Base-by-base conservation (phyloP, 2,797 vertebrate genomes). In the Eupleurogrammus muticus region DNA sequence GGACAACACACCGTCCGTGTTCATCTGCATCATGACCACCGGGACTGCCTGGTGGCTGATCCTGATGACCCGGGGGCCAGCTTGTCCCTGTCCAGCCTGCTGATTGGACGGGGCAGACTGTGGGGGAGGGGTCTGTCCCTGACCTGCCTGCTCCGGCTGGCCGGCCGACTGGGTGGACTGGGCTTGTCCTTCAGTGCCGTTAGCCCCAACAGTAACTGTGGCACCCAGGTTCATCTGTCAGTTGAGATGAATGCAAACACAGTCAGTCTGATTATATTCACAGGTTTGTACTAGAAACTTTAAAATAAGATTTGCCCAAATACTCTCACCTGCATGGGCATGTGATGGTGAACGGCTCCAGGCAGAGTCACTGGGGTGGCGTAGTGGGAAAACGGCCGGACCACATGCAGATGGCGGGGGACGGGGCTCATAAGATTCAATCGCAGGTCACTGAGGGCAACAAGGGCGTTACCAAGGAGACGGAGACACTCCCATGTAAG, bases 1-100 rank as follows among this genome's bases (percentile, higher is more conserved):
- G 88, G 73, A 89, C 65, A 91, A 87, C 93, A 89, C 87, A 96
- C 96, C 96, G 67, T 96, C 96, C 70, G 96, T 87, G 90, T 97
- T 97, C 96, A 97, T 98, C 89, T 97, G 96, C 96, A 98, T 98
- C 96, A 98, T 96, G 83, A 97, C 96, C 81, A 97, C 94, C 2
- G 97, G 97, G 81, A 96, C 94, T 1, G 96, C 95, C 92, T 97
- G 96, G 87, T 97, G 96, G 46, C 96, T 97, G 90, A 98, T 97
- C 64, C 96, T 95, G 86, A 98, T 97, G 86, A 98, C 94, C 40
- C 95, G 95, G 2, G 95, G 95, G 76, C 92, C 91, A 44, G 87
- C 81, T 73, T 95, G 96, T 80, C 90, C 88, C 77, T 90, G 93
- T 78, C 89, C 92, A 69, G 92, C 85, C 87, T 92, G 93, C 86